These are phyloP conservation scores for Tetragonula clypearis DNA, from an alignment of 1,140 invertebrate genomes.

Conservation along the genomic window DNA sequence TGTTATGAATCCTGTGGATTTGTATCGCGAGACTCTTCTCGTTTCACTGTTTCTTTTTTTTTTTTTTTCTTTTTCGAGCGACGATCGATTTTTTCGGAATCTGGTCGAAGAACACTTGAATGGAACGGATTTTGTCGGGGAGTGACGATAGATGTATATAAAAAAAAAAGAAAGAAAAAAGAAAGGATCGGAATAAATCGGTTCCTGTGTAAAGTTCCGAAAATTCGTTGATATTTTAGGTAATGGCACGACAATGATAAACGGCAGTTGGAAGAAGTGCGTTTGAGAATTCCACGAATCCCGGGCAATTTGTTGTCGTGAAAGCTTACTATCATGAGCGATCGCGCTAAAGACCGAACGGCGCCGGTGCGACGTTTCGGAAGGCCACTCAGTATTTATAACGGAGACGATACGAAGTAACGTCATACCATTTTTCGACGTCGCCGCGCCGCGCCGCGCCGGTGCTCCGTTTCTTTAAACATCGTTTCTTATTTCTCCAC, in stretches of 20 bases:
- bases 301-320: background rate
- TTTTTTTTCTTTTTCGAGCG: too few species aligned
- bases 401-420: background rate
- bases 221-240: background rate
- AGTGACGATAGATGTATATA: background rate
- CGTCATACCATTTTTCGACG: background rate
- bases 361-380: background rate
- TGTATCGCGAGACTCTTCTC: background rate
- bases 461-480: background rate
- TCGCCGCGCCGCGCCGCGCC: background rate
- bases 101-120: too few species aligned
- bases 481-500: background rate
- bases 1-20: too few species aligned
- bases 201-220: background rate
- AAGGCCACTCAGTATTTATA: background rate
- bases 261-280: background rate
- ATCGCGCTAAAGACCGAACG: background rate
- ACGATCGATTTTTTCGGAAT: background rate
- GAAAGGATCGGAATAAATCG: background rate
- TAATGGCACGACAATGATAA: background rate
- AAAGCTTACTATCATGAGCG: background rate
- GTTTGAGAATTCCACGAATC: background rate
- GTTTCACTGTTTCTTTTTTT: too few species aligned
- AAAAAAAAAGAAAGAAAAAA: too few species aligned
- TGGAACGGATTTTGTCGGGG: background rate